These are phyloP conservation scores for Chloroclystis v-ata DNA, from an alignment of 2,888 invertebrate species.

Conservation along the genomic window DNA sequence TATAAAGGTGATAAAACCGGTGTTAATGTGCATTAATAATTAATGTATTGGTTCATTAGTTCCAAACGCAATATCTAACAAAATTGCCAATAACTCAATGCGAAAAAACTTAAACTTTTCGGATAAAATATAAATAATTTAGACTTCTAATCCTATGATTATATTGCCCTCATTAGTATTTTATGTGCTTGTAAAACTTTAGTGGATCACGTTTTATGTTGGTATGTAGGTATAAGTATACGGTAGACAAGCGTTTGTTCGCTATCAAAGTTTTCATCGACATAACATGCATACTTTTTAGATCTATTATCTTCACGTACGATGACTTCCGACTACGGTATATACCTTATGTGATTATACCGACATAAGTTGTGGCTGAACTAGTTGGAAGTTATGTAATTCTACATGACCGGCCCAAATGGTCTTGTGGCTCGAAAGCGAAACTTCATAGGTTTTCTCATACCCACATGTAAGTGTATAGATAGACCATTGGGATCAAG, in stretches of 20 bases:
- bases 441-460: neutral
- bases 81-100: too few species aligned
- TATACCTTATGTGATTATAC: neutral
- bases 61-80: too few species aligned
- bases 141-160: too few species aligned
- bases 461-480: slow-evolving; percentile 21
- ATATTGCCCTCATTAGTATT: too few species aligned
- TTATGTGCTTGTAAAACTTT: neutral
- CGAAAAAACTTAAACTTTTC: too few species aligned
- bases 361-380: slow-evolving; percentile 5
- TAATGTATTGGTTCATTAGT: too few species aligned
- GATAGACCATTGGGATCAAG: slow-evolving; percentile 9
- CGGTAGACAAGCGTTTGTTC: neutral
- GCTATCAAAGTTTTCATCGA: slow-evolving; percentile 17
- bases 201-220: neutral
- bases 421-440: slow-evolving; percentile 12
- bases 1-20: too few species aligned
- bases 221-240: slow-evolving; percentile 3
- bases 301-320: slow-evolving; percentile 11
- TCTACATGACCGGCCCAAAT: slow-evolving; percentile 15
- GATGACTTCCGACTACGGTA: neutral
- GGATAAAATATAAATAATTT: too few species aligned
- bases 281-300: slow-evolving; percentile 10
- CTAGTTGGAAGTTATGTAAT: slow-evolving; percentile 14
- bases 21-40: too few species aligned